Conservation (phyloP, 2,797 vertebrate genomes). For the Microchirus variegatus region DNA sequence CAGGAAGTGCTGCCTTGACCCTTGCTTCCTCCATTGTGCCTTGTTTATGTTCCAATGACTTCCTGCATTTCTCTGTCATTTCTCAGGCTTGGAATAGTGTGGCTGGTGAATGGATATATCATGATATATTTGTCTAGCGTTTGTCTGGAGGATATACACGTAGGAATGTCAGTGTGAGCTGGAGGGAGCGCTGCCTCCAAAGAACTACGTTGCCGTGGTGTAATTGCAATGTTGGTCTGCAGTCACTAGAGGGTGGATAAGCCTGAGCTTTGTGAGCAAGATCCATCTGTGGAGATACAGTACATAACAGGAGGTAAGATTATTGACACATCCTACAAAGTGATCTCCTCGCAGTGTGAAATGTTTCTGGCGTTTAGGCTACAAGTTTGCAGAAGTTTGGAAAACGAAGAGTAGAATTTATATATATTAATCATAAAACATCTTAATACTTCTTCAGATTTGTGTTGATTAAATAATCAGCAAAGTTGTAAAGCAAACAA, state of each 20-base stretch:
- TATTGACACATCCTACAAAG: slow-evolving; percentile 17
- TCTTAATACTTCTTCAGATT: too few relatives aligned
- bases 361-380: background rate
- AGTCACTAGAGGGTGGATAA: slow-evolving; percentile 77
- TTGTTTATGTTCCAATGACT: slow-evolving; percentile 80
- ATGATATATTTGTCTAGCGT: slow-evolving; percentile 62
- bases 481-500: slow-evolving; percentile 2
- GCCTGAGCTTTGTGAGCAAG: slow-evolving; percentile 56
- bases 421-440: too few relatives aligned
- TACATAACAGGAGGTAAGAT: slow-evolving; percentile 54
- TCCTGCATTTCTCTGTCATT: slow-evolving; percentile 80
- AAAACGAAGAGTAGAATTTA: too few relatives aligned
- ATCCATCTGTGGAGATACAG: slow-evolving; percentile 19
- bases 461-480: too few relatives aligned
- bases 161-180: slow-evolving; percentile 25
- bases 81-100: slow-evolving; percentile 68
- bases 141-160: slow-evolving; percentile 7
- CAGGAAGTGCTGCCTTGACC: slow-evolving; percentile 81
- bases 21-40: slow-evolving; percentile 82
- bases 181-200: slow-evolving; percentile 28
- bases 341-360: slow-evolving; percentile 7
- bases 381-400: background rate
- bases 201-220: slow-evolving; percentile 10
- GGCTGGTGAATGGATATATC: slow-evolving; percentile 35
- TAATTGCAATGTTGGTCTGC: slow-evolving; percentile 43